A percentile compares a stretch with the other conserved stretches of the same genome.
Conservation (phyloP, 2,888 invertebrate genomes). For the Ophraella communa region DNA sequence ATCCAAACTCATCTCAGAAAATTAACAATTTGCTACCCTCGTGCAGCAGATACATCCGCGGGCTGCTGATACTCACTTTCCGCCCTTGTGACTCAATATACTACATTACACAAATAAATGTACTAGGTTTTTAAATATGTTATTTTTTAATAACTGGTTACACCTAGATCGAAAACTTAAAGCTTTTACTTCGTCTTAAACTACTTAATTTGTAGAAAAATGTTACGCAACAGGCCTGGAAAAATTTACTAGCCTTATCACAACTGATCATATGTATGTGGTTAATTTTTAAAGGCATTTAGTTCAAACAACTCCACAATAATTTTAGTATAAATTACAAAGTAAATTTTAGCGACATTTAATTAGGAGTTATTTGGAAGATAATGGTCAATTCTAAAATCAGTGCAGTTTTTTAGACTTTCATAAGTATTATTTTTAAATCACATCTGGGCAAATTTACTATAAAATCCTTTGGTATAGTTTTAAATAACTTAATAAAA, state of each 20-base stretch:
- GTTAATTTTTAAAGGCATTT: conserved; percentile 6
- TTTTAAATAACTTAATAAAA: too few relatives aligned
- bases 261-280: conserved; percentile 16
- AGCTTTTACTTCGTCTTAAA: neutral
- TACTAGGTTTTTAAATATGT: neutral
- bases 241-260: conserved; percentile 18
- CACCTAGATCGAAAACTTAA: neutral
- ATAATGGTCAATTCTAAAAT: neutral
- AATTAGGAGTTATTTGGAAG: neutral
- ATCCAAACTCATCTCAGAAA: too few relatives aligned
- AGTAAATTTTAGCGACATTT: neutral
- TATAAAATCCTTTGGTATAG: neutral
- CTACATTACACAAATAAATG: too few relatives aligned
- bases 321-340: neutral
- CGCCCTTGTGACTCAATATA: too few relatives aligned
- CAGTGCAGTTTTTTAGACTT: neutral
- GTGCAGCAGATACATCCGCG: too few relatives aligned
- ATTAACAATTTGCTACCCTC: too few relatives aligned
- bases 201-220: neutral
- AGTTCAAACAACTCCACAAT: neutral
- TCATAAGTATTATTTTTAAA: neutral
- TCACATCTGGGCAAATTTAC: neutral
- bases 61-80: too few relatives aligned
- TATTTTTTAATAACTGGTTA: neutral
- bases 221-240: neutral